Evolutionary conservation across 1,140 invertebrate species (phyloP), one percentile per base, ranked within the genome.

Genomic region (Hyposmocoma kahamanoa): DNA sequence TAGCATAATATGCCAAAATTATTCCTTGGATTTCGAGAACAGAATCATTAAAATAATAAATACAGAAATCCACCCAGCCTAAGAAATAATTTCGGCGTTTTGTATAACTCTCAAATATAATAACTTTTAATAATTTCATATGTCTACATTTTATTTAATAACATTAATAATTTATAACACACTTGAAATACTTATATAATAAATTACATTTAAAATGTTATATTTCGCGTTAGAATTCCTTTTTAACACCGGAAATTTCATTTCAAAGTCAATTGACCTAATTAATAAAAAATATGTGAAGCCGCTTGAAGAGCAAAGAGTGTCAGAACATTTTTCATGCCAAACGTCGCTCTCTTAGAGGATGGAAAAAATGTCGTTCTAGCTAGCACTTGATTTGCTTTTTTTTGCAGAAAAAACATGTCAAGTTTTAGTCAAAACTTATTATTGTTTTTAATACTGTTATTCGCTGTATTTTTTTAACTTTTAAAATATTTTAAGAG

Each of bases 11-110:
- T 64, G 57, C 52, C 59, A 64, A 70, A 75, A 58, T 47, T 56
- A 76, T 68, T 69, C 62, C 66, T 50, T 69, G 68, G 68, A 72
- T 72, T 70, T 51, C 11, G 11, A 3, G n/a, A 44, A 34, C 49
- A 34, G 46, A 56, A 28, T 56, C 50, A 42, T n/a, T n/a, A 36
- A 36, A 13, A 17, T 36, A 17, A 36, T 15, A 36, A 13, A 10
- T 17, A 36, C 6, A 15, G 32, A 57, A 72, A 72, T 61, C 74
- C 72, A 71, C 66, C 72, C 79, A 83, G 79, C 79, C 74, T 54
- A 57, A 22, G 65, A 71, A 75, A 74, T 62, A 62, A 64, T 47
- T 62, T 59, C 62, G 54, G 53, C 66, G 65, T 11, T 47, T 53
- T 41, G 36, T 32, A 6, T 36, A 36, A 17, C 36, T 47, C 2